These are phyloP conservation scores for Pyrrhosoma nymphula DNA, from an alignment of 2,888 invertebrate species.

Conservation along the genomic window DNA sequence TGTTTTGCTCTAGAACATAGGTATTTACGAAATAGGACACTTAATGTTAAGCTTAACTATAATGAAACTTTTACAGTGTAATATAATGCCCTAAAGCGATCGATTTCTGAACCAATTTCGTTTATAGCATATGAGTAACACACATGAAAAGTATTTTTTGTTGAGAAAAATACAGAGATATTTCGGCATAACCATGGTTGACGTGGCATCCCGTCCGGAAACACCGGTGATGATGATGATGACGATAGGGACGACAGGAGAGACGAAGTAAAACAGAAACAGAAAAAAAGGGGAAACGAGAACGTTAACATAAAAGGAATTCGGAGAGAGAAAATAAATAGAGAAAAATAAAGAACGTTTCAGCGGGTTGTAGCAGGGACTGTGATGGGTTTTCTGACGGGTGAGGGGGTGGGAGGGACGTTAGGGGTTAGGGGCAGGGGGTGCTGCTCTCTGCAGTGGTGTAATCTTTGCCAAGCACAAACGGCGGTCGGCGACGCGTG, in stretches of 20 bases:
- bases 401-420: not conserved
- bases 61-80: too few species aligned
- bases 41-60: too few species aligned
- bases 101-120: too few species aligned
- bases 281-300: not conserved
- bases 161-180: too few species aligned
- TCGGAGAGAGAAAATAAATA: not conserved
- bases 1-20: too few species aligned
- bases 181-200: too few species aligned
- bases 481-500: slow-evolving; percentile 31
- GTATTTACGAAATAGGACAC: too few species aligned
- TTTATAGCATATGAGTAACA: too few species aligned
- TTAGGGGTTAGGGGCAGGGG: not conserved
- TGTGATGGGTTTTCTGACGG: not conserved
- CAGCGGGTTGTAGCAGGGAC: not conserved
- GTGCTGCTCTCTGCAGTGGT: not conserved
- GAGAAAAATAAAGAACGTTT: not conserved
- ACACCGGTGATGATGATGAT: not conserved
- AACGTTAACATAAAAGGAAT: not conserved
- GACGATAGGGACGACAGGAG: not conserved
- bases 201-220: too few species aligned
- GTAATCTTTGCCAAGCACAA: slow-evolving; percentile 34
- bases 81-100: too few species aligned
- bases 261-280: not conserved
- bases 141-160: too few species aligned